Evolutionary conservation across 2,113 vertebrate genomes (phyloP).

Genomic region (Tricholaema leucomelas): DNA sequence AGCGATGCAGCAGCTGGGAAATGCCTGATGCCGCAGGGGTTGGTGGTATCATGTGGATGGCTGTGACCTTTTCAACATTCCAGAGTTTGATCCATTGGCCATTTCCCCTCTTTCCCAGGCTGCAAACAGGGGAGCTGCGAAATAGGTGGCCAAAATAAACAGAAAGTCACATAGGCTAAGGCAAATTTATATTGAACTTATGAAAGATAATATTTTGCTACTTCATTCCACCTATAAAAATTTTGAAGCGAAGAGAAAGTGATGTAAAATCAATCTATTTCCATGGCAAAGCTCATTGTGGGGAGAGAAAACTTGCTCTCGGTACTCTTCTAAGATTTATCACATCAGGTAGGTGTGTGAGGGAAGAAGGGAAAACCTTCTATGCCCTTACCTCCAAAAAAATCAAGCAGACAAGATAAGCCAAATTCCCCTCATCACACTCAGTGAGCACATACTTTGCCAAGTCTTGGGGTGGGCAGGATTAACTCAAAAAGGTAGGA

Average conservation of each 20-base stretch:
- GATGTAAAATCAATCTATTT: slow-evolving; percentile 61
- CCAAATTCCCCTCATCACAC: neutral
- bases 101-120: neutral
- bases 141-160: slow-evolving; percentile 23
- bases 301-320: slow-evolving; percentile 59
- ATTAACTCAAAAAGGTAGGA: neutral
- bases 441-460: neutral
- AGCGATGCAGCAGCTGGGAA: neutral
- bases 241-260: slow-evolving; percentile 49
- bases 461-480: neutral
- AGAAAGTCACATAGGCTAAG: neutral
- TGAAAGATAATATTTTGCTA: slow-evolving; percentile 28
- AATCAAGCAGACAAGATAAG: neutral
- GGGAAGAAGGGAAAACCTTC: slow-evolving; percentile 19
- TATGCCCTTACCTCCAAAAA: neutral
- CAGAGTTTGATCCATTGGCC: neutral
- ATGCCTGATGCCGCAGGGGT: neutral
- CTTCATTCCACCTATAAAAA: slow-evolving; percentile 50
- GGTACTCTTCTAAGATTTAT: slow-evolving; percentile 55
- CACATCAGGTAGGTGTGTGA: neutral
- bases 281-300: slow-evolving; percentile 53
- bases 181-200: slow-evolving; percentile 27
- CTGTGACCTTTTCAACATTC: slow-evolving; percentile 34
- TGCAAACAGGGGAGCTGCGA: slow-evolving; percentile 3
- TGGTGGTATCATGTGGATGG: rapidly evolving